Base-by-base conservation (phyloP, 2,888 invertebrate species). In the Macaria liturata region DNA sequence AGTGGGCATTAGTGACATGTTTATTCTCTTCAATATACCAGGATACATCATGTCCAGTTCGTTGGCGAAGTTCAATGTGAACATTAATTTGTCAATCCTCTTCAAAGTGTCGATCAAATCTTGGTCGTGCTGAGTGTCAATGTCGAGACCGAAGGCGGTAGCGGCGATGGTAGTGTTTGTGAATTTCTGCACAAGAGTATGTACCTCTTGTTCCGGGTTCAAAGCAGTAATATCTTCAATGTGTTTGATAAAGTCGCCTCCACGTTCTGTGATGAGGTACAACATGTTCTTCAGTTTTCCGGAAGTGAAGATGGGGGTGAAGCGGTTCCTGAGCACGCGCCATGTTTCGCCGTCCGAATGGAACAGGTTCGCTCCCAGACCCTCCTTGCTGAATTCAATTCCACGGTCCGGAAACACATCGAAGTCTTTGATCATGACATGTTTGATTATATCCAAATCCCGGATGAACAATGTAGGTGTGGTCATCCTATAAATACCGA, bases 211-310 rank as follows among this genome's bases (percentile, higher is more conserved):
- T 51, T 80, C 79, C 0, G 71, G 40, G 0, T 69, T 44, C 3
- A 61, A 46, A 1, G 63, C 45, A 0, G 61, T 55, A 45, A 72
- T 30, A 0, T 48, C 48, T 0, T 64, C 61, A 0, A 84, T 9
- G 43, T 78, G 67, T 0, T 76, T 57, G 0, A 76, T 39, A 48
- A 81, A 80, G 8, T 65, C 60, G 5, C 84, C 72, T 5, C 69
- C 76, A 4, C 74, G 71, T 20, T 81, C 78, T 9, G 64, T 65
- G 34, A 87, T 63, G 8, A 86, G 59, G 59, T 79, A 66, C 32
- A 81, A 70, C 85, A 86, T 85, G 37, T 79, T 81, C 60, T 79
- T 85, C 20, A 85, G 59, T 67, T 87, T 86, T 3, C 81, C 79
- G 0, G 85, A 72, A 3, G 83, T 83, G 50, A 86, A 86, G 7